Evolutionary conservation across 2,113 vertebrate genomes (phyloP).

Genomic region (Damaliscus lunatus): DNA sequence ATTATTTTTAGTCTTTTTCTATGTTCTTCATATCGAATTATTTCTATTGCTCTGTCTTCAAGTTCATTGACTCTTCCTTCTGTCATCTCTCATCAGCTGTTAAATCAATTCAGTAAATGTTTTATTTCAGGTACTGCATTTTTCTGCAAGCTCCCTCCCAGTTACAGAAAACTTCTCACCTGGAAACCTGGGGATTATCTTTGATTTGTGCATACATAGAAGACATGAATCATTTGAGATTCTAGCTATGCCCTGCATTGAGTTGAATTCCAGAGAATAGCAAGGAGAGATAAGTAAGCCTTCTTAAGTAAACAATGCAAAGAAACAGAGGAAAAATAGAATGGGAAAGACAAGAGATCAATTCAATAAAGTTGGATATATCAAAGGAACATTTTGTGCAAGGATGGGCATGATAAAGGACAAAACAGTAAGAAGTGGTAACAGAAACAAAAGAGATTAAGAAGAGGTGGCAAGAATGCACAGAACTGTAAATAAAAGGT

Average conservation of each 20-base stretch:
- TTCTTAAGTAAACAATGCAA: background rate
- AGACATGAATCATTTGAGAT: background rate
- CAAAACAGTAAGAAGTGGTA: background rate
- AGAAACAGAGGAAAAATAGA: background rate
- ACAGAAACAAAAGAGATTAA: background rate
- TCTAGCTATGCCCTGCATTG: background rate
- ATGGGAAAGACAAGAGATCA: background rate
- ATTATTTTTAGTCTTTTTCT: background rate
- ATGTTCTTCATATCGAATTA: background rate
- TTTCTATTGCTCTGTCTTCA: background rate
- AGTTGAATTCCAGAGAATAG: background rate
- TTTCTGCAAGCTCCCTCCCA: background rate
- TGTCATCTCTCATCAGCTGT: background rate
- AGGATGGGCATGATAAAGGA: background rate
- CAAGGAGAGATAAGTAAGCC: background rate
- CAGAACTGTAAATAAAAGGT: background rate
- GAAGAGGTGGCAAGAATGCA: background rate
- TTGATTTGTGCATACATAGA: background rate
- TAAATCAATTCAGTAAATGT: background rate
- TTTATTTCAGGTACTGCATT: background rate
- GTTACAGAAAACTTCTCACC: background rate
- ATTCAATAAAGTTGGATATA: background rate
- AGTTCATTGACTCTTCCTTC: background rate
- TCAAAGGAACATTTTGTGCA: background rate
- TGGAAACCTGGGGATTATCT: background rate